Percentiles rank a stretch among this genome's conserved stretches.
Evolutionary conservation across 2,888 invertebrate species (phyloP).

Genomic region (Penaeus monodon): DNA sequence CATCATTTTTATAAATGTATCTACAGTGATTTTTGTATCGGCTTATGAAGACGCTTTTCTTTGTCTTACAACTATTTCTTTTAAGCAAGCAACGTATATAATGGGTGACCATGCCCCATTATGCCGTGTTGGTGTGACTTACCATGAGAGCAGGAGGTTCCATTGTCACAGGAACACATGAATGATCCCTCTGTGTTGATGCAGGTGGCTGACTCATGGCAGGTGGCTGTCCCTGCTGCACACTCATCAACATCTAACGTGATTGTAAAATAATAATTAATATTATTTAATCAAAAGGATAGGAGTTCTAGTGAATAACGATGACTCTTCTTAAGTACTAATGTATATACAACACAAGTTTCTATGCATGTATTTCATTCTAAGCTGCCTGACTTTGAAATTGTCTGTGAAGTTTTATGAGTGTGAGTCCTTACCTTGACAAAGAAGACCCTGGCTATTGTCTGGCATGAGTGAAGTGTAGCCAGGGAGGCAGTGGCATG

Average conservation of each 20-base stretch:
- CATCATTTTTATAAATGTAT: too few species aligned
- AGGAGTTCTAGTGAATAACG: neutral
- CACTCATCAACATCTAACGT: constrained; percentile 85
- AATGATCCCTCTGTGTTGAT: constrained; percentile 85
- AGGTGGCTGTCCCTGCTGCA: constrained; percentile 80
- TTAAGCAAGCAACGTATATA: too few species aligned
- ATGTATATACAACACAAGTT: too few species aligned
- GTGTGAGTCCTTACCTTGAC: constrained; percentile 68
- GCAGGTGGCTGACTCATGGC: constrained; percentile 83
- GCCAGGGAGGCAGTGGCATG: constrained; percentile 86
- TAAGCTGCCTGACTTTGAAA: neutral
- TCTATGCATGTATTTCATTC: too few species aligned
- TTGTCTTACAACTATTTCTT: too few species aligned
- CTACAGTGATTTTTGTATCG: too few species aligned
- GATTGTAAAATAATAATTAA: constrained; percentile 58
- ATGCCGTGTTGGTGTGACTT: constrained; percentile 8
- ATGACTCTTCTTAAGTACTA: neutral
- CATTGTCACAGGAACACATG: constrained; percentile 78
- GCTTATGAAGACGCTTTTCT: too few species aligned
- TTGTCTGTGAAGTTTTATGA: neutral
- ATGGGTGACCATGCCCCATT: too few species aligned
- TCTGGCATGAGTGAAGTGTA: constrained; percentile 73
- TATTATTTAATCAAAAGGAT: neutral
- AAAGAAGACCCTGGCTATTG: constrained; percentile 68
- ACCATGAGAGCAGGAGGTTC: constrained; percentile 66